Evolutionary conservation across 2,113 vertebrate species (phyloP).

Genomic region (Melanerpes formicivorus): DNA sequence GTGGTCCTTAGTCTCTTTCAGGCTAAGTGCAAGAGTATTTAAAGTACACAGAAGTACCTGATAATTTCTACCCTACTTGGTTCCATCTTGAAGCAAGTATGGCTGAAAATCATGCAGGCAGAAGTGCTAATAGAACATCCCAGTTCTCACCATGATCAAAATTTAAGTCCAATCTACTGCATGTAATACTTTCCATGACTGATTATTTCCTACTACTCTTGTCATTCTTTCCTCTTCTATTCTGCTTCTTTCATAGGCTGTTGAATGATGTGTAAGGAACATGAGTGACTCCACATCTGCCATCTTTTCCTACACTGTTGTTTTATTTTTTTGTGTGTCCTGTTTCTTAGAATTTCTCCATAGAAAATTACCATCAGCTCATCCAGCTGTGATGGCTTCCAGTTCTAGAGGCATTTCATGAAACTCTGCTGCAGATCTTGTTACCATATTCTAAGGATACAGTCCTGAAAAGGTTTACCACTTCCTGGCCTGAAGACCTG

Average conservation of each 20-base stretch:
- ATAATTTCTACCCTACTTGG: neutral
- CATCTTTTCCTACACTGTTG: neutral
- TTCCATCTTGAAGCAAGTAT: neutral
- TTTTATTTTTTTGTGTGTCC: neutral
- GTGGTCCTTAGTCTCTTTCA: neutral
- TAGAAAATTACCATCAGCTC: neutral
- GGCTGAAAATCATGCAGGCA: neutral
- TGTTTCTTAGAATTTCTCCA: neutral
- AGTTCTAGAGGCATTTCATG: neutral
- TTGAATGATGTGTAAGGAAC: neutral
- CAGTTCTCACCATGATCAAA: neutral
- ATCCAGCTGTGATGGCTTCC: neutral
- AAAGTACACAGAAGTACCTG: neutral
- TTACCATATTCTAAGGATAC: neutral
- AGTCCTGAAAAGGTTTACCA: neutral
- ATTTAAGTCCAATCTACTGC: neutral
- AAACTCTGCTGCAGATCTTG: neutral
- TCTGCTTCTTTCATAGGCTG: neutral
- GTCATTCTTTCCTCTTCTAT: neutral
- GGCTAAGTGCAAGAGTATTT: neutral
- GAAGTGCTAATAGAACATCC: neutral
- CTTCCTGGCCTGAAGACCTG: neutral
- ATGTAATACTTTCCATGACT: neutral
- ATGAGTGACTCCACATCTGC: neutral
- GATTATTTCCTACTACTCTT: neutral